Evolutionary conservation across 2,888 invertebrate genomes (phyloP).

Genomic region (Cryptops parisi): DNA sequence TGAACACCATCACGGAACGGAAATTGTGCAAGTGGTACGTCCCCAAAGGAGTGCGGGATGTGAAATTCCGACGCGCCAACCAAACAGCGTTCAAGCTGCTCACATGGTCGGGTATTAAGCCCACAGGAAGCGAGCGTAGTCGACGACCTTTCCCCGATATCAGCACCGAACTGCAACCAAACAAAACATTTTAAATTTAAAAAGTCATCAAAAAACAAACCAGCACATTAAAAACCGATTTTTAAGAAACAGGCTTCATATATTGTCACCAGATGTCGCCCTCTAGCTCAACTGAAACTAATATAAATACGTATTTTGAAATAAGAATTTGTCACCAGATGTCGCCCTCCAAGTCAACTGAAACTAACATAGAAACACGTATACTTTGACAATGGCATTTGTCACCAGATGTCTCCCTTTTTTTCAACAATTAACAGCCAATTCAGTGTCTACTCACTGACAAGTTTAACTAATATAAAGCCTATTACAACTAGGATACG

Average conservation of each 20-base stretch:
- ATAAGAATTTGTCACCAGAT: no score
- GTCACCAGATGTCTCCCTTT: no score
- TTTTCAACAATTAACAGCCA: no score
- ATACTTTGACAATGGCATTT: no score
- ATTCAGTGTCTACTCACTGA: no score
- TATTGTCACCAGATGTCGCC: no score
- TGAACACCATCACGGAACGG: conserved; percentile 29
- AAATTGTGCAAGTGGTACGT: conserved; percentile 33
- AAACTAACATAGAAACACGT: no score
- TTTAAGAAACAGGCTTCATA: no score
- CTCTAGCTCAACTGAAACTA: no score
- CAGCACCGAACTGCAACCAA: not conserved
- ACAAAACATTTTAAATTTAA: not conserved
- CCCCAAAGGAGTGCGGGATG: conserved; percentile 25
- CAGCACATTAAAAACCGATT: not conserved
- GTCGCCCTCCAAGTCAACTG: no score
- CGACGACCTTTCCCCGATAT: not conserved
- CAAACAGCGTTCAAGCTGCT: conserved; percentile 21
- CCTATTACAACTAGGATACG: not conserved
- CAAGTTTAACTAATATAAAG: no score
- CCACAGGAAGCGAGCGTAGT: not conserved
- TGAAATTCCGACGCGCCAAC: conserved; percentile 28
- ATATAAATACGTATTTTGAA: no score
- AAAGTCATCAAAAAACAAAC: not conserved
- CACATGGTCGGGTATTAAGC: not conserved